Conservation (phyloP, 2,888 invertebrate genomes). For the Drosophila macrothrix region DNA sequence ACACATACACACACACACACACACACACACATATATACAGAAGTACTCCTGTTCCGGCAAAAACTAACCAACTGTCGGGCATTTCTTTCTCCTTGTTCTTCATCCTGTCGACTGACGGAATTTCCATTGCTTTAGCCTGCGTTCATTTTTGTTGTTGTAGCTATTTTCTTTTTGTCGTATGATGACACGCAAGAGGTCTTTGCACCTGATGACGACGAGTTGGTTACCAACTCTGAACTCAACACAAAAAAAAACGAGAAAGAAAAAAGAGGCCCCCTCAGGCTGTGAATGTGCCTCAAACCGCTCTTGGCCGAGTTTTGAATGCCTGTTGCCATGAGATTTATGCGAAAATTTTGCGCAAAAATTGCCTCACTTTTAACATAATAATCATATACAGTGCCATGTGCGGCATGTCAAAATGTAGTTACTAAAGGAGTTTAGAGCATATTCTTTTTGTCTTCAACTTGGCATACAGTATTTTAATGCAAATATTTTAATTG, state of each 20-base stretch:
- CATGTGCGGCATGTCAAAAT: neutral
- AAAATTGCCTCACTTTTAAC: slow-evolving; percentile 7
- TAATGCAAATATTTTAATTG: neutral
- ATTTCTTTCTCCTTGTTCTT: slow-evolving; percentile 5
- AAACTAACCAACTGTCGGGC: slow-evolving; percentile 22
- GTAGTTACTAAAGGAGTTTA: neutral
- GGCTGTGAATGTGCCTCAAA: slow-evolving; percentile 15
- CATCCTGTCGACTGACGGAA: slow-evolving; percentile 17
- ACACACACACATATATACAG: neutral
- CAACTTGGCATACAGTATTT: neutral
- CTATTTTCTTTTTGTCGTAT: slow-evolving; percentile 17
- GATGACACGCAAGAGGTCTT: slow-evolving; percentile 74
- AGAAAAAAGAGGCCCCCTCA: slow-evolving; percentile 10
- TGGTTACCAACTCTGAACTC: slow-evolving; percentile 29
- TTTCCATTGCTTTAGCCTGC: slow-evolving; percentile 37
- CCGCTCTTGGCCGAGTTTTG: slow-evolving; percentile 11
- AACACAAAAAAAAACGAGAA: slow-evolving; percentile 14
- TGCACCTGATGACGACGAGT: slow-evolving; percentile 60
- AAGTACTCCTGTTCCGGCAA: slow-evolving; percentile 12
- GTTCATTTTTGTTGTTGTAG: slow-evolving; percentile 32
- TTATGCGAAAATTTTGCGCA: slow-evolving; percentile 16
- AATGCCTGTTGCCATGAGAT: slow-evolving; percentile 36
- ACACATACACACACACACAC: neutral
- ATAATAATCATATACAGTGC: neutral
- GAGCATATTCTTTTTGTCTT: neutral